phyloP scores from a whole-genome alignment of 2,797 vertebrate genomes.

The Cetoscarus ocellatus region DNA sequence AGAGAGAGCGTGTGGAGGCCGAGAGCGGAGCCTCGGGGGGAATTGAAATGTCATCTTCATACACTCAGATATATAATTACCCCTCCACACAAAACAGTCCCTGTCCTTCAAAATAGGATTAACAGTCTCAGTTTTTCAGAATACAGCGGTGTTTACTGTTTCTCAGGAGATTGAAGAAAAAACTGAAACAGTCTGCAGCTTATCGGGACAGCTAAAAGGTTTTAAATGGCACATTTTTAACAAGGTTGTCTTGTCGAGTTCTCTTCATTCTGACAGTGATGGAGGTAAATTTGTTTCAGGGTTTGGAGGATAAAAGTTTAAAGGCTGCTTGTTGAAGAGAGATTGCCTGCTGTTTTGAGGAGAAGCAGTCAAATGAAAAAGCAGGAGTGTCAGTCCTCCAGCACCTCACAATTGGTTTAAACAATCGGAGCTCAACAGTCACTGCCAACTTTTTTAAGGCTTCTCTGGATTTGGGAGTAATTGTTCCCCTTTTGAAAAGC shows the following conservation, averaged over 20 bases:
- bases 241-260: neutral
- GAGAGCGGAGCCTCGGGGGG: neutral
- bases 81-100: neutral
- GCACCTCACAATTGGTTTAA: no score
- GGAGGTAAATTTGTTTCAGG: neutral
- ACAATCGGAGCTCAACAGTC: no score
- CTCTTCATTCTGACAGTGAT: neutral
- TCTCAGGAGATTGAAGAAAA: neutral
- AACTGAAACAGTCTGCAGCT: neutral
- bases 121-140: neutral
- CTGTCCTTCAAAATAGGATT: neutral
- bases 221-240: neutral
- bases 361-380: no score
- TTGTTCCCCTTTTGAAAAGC: no score
- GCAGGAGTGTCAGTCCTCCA: no score
- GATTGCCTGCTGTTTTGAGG: no score
- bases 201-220: neutral
- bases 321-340: neutral
- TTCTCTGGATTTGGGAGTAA: no score
- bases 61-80: neutral
- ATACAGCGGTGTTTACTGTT: neutral
- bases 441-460: no score
- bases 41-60: constrained; percentile 1
- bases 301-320: neutral
- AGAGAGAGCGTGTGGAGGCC: neutral